These are phyloP conservation scores for Aythya baeri DNA, from an alignment of 2,113 vertebrate species.

Conservation along the genomic window DNA sequence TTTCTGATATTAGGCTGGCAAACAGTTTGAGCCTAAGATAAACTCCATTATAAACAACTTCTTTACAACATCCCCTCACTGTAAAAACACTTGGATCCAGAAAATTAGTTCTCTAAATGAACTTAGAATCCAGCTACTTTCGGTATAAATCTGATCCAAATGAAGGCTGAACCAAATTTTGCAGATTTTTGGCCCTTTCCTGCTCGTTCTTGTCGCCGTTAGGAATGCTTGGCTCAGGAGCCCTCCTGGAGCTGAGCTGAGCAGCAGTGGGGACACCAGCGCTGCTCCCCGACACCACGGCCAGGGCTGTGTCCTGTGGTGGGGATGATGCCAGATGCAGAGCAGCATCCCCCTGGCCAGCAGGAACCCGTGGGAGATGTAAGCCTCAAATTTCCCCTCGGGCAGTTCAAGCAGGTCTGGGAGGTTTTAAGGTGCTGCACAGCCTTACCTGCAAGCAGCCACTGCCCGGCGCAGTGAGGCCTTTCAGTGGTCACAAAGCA, in stretches of 20 bases:
- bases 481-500: neutral
- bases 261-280: too few relatives aligned
- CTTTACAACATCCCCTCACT: conserved; percentile 73
- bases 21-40: conserved; percentile 54
- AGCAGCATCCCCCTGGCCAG: neutral
- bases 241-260: neutral
- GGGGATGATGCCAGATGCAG: too few relatives aligned
- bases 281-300: neutral
- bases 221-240: neutral
- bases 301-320: too few relatives aligned
- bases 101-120: conserved; percentile 78
- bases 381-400: rapidly evolving
- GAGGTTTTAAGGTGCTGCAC: neutral
- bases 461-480: neutral
- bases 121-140: conserved; percentile 65
- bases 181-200: neutral
- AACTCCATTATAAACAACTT: conserved; percentile 78
- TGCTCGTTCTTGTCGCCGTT: rapidly evolving
- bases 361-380: neutral
- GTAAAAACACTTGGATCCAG: conserved; percentile 72
- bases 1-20: conserved; percentile 68
- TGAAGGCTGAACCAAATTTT: neutral
- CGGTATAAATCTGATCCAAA: conserved; percentile 8
- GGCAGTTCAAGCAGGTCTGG: neutral
- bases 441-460: neutral